Percentiles rank a stretch among this genome's conserved stretches.
phyloP scores from a whole-genome alignment of 1,140 invertebrate genomes.

The Neodiprion fabricii region DNA sequence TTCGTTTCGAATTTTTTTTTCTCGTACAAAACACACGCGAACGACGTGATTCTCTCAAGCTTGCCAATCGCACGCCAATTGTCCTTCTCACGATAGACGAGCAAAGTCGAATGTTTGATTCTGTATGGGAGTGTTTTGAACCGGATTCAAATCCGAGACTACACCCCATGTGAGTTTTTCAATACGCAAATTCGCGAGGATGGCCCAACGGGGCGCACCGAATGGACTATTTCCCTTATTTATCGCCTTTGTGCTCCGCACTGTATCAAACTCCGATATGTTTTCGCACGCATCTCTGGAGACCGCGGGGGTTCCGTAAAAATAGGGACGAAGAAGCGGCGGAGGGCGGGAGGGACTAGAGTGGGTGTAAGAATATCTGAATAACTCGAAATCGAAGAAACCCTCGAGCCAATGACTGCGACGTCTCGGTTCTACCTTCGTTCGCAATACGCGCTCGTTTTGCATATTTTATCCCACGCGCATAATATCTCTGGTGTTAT shows the following conservation, averaged over 20 bases:
- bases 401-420: not conserved
- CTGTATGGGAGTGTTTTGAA: not conserved
- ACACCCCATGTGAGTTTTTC: not conserved
- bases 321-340: too few relatives aligned
- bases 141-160: not conserved
- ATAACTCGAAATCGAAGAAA: not conserved
- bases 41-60: too few relatives aligned
- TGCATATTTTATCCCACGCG: too few relatives aligned
- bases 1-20: too few relatives aligned
- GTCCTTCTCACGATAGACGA: too few relatives aligned
- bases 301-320: not conserved
- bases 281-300: not conserved
- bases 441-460: too few relatives aligned
- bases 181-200: conserved; percentile 5
- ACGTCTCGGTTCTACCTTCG: not conserved
- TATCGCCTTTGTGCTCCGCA: not conserved
- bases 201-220: conserved; percentile 2
- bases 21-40: too few relatives aligned
- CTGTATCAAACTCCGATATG: not conserved
- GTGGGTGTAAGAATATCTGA: not conserved
- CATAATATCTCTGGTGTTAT: too few relatives aligned
- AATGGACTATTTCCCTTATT: conserved; percentile 4
- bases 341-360: not conserved
- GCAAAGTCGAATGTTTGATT: not conserved
- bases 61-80: too few relatives aligned